Conservation (phyloP, 2,888 invertebrate genomes). For the Tetragnatha montana region DNA sequence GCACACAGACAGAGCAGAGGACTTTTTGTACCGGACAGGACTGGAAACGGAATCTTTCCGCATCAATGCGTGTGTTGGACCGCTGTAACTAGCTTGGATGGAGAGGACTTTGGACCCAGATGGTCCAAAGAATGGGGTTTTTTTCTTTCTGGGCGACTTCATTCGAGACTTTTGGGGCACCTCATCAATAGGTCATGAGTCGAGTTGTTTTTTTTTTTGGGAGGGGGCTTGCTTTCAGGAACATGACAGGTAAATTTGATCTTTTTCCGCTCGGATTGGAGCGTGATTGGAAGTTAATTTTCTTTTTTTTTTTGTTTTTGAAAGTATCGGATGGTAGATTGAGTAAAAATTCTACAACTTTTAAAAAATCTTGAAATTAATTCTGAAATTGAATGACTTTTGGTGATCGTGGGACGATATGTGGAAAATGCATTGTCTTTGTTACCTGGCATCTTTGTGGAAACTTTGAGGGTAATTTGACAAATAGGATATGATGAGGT, state of each 20-base stretch:
- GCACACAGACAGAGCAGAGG: conserved; percentile 41
- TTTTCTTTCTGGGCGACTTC: conserved; percentile 44
- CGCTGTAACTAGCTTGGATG: conserved; percentile 49
- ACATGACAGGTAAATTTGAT: neutral
- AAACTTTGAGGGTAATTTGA: too few relatives aligned
- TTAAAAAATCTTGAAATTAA: too few relatives aligned
- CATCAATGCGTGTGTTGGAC: conserved; percentile 37
- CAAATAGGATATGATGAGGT: too few relatives aligned
- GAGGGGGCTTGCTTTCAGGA: neutral
- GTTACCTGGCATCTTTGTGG: too few relatives aligned
- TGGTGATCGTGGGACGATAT: too few relatives aligned
- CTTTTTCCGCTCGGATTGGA: too few relatives aligned
- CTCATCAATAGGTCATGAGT: neutral
- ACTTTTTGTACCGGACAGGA: conserved; percentile 35
- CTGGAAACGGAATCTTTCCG: conserved; percentile 60
- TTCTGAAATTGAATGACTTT: too few relatives aligned
- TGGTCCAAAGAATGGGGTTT: conserved; percentile 46
- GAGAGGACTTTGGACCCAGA: conserved; percentile 27
- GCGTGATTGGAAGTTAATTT: too few relatives aligned
- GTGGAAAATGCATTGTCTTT: too few relatives aligned
- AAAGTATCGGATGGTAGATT: too few relatives aligned
- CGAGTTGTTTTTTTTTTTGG: neutral
- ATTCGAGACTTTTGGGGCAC: conserved; percentile 13
- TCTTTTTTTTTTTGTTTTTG: too few relatives aligned
- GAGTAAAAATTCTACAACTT: too few relatives aligned